phyloP scores from a whole-genome alignment of 64 coral and sea anemone genomes.

The Pocillopora verrucosa region DNA sequence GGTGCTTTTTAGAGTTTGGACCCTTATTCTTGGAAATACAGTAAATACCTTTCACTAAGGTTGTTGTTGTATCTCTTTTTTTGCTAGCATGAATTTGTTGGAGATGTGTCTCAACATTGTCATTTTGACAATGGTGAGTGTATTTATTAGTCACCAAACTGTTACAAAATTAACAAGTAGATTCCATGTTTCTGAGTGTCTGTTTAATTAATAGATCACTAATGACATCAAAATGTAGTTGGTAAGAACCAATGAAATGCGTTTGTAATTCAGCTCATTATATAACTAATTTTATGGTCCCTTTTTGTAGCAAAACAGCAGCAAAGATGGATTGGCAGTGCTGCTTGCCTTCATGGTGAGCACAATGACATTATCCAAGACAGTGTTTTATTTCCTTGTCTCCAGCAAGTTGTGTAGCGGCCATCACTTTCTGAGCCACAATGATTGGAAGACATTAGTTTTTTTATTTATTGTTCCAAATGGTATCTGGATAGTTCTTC shows the following conservation, averaged over 20 bases:
- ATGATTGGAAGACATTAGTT: constrained; percentile 13
- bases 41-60: neutral
- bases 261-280: too few relatives aligned
- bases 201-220: neutral
- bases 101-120: constrained; percentile 39
- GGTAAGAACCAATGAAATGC: neutral
- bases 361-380: constrained; percentile 68
- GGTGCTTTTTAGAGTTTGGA: too few relatives aligned
- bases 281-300: neutral
- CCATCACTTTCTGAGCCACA: constrained; percentile 7
- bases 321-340: too few relatives aligned
- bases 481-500: constrained; percentile 57
- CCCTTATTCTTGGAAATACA: neutral
- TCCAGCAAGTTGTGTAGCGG: constrained; percentile 33
- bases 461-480: constrained; percentile 46
- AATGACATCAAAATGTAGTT: neutral
- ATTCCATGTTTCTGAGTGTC: too few relatives aligned
- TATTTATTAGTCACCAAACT: neutral
- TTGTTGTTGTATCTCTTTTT: neutral
- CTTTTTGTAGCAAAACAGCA: neutral
- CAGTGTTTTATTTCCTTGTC: constrained; percentile 44
- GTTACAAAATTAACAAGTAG: too few relatives aligned
- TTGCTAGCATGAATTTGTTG: neutral
- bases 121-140: constrained; percentile 32
- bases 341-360: constrained; percentile 36